Conservation (phyloP, 2,113 vertebrate species). For the Chaenogobius annularis region DNA sequence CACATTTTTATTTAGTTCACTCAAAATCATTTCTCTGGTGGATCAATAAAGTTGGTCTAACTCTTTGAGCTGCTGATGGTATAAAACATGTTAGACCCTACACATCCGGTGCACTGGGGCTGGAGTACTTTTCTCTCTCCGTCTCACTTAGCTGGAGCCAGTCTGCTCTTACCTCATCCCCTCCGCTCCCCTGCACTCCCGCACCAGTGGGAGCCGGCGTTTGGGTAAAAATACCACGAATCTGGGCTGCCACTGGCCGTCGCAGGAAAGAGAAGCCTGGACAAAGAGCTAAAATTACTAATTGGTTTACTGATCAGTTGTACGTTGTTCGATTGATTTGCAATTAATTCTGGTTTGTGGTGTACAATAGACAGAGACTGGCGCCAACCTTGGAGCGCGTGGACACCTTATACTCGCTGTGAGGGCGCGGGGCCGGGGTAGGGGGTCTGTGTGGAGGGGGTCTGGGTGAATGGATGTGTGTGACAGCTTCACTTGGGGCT, state of each 20-base stretch:
- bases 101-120: background rate
- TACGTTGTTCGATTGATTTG: constrained; percentile 99
- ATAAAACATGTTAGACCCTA: background rate
- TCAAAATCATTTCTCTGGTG: background rate
- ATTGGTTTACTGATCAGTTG: constrained; percentile 99
- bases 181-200: background rate
- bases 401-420: constrained; percentile 91
- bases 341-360: constrained; percentile 99
- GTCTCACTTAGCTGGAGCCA: background rate
- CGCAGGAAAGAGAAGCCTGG: constrained; percentile 82
- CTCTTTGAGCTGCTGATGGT: background rate
- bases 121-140: constrained; percentile 21
- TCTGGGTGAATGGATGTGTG: constrained; percentile 74
- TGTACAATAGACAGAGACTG: constrained; percentile 86
- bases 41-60: background rate
- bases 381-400: constrained; percentile 92
- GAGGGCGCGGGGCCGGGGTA: constrained; percentile 67
- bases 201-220: constrained; percentile 8
- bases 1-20: background rate
- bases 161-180: background rate
- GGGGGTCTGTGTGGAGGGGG: background rate
- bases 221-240: background rate
- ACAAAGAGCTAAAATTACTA: constrained; percentile 98
- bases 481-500: background rate
- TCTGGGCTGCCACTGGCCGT: constrained; percentile 28